Conservation (phyloP, 2,888 invertebrate species). For the Phortica okadai region DNA sequence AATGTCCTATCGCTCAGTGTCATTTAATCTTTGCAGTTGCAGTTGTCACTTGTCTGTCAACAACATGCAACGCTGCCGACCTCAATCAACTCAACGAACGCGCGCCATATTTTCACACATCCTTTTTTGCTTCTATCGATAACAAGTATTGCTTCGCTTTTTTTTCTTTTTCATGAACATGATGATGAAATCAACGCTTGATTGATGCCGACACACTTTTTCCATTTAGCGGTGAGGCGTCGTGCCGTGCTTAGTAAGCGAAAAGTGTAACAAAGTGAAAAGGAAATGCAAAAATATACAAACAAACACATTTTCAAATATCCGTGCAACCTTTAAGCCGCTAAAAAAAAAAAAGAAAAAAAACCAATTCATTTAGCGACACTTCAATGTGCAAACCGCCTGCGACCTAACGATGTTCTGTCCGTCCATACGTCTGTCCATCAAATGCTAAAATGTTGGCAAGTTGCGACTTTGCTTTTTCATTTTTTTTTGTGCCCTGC, state of each 20-base stretch:
- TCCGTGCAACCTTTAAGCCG: conserved; percentile 41
- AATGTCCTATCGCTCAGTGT: no score
- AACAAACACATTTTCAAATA: conserved; percentile 30
- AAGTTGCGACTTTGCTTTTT: neutral
- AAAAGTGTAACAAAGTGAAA: neutral
- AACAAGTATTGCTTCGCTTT: neutral
- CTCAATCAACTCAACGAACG: no score
- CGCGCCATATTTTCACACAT: no score
- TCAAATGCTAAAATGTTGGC: neutral
- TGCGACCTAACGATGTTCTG: neutral
- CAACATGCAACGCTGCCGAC: no score
- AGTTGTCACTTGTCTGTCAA: no score
- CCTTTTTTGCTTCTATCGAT: neutral
- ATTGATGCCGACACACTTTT: conserved; percentile 49
- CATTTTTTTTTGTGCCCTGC: neutral
- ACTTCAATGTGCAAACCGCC: neutral
- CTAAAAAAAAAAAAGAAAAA: no score
- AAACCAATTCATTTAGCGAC: neutral
- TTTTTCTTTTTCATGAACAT: conserved; percentile 23
- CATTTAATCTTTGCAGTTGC: no score
- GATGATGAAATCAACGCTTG: conserved; percentile 31
- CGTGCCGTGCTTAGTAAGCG: neutral
- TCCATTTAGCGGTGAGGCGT: conserved; percentile 36
- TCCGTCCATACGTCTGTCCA: neutral
- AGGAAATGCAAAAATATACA: neutral